Base-by-base conservation (phyloP, 2,797 vertebrate genomes). In the Coracias cyanogaster region DNA sequence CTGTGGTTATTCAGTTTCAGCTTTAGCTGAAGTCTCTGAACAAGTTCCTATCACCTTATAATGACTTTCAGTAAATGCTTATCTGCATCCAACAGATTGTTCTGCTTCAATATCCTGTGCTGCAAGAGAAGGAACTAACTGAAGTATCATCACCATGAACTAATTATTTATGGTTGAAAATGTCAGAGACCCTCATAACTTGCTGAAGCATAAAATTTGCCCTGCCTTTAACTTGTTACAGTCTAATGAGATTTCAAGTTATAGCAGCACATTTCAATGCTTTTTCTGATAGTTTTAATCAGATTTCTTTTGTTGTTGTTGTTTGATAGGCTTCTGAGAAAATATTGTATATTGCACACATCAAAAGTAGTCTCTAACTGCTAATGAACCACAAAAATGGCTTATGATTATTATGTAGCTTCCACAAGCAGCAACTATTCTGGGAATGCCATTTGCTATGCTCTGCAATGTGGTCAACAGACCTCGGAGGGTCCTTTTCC, bases 71-170 rank as follows among this genome's bases (percentile, higher is more conserved):
- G 76, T 73, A 81, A 93, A 82, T 66, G 72, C 91, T 97, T 96
- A 96, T 97, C 96, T 96, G 82, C 61, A 93, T 84, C 92, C 95
- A 83, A 46, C 94, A 97, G 94, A 93, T 74, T 93, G 76, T 37
- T 95, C 66, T 79, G 83, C 87, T 96, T 87, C 89, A 91, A 58
- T 54, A 72, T 29, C 45, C 37, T 54, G 24, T 54, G 46, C 52
- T 78, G 71, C 74, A 83, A 83, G 76, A 92, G 76, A 81, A 62
- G 55, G 33, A 87, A 82, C 48, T 55, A 79, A 67, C 80, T 89
- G 62, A 89, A 70, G 54, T 62, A 74, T 92, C 61, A 16, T 66
- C 91, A 85, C 64, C 76, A 43, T 29, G 35, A 92, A 74, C 84
- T 94, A 93, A 96, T 94, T 94, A 93, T 94, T 93, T 91, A 65